Base-by-base conservation (phyloP, 1,140 invertebrate species). In the Lithobius niger region DNA sequence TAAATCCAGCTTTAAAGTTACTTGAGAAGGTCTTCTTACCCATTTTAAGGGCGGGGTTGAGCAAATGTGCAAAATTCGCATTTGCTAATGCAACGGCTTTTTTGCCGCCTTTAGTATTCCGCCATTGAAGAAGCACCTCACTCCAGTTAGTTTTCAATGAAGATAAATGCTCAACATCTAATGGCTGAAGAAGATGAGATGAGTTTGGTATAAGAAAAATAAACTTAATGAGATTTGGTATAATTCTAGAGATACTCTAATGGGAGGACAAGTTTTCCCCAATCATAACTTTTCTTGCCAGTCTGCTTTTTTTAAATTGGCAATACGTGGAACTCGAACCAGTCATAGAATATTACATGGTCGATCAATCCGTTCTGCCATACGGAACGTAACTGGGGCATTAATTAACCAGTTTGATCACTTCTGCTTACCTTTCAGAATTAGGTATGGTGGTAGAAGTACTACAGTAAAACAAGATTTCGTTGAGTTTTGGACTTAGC, bases 91-190 rank as follows among this genome's bases (percentile, higher is more conserved):
- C n/a, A n/a, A n/a, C n/a, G n/a, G n/a, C n/a, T n/a, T n/a, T n/a
- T n/a, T n/a, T n/a, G n/a, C n/a, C n/a, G n/a, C n/a, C n/a, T n/a
- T n/a, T n/a, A n/a, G n/a, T n/a, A n/a, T n/a, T n/a, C n/a, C n/a
- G n/a, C 43, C 43, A 45, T 21, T 45, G 4, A 19, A 18, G 16
- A 4, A 45, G 43, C 6, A 10, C 27, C 4, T 50, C 4, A 3
- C 62, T 57, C 69, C 69, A 72, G 6, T 28, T 27, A 22, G 43
- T 61, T 54, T 70, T 70, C 43, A 72, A 21, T 52, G 67, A 65
- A n/a, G 60, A 48, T 61, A 71, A 71, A 58, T 69, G 65, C 31
- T 57, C 57, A 3, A 69, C 64, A 60, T 71, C 71, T n/a, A 74
- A 57, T 4, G 71, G 69, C 55, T 74, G 70, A 21, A 64, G 60